Evolutionary conservation across 2,113 vertebrate genomes (phyloP).

Genomic region (Saguinus imperator): DNA sequence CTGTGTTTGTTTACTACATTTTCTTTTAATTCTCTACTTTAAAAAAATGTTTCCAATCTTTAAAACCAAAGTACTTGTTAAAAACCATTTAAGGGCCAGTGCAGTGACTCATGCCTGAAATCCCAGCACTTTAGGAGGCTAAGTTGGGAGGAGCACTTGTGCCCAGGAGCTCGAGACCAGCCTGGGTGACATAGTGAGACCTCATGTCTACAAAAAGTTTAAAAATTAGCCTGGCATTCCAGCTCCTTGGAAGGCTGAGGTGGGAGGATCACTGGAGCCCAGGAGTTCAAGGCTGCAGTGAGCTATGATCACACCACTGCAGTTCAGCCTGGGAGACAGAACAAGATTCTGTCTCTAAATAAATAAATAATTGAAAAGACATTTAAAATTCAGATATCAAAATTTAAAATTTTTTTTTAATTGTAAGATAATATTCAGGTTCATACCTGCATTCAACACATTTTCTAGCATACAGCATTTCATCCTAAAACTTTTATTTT

Average conservation of each 20-base stretch:
- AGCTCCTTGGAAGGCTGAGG: background rate
- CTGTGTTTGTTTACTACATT: background rate
- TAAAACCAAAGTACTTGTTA: conserved; percentile 48
- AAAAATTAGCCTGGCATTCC: background rate
- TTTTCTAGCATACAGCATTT: background rate
- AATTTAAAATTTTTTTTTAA: background rate
- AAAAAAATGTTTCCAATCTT: conserved; percentile 40
- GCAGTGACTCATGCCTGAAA: background rate
- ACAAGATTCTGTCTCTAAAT: background rate
- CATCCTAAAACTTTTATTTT: conserved; percentile 24
- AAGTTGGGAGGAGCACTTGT: background rate
- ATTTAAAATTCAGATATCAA: conserved; percentile 53
- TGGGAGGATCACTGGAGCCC: too few relatives aligned
- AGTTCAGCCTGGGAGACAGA: background rate
- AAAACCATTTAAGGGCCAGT: background rate
- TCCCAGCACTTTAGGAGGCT: background rate
- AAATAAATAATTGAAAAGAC: background rate
- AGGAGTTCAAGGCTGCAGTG: background rate
- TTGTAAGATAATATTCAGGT: background rate
- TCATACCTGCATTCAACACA: background rate
- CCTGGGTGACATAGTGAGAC: background rate
- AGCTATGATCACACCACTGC: background rate
- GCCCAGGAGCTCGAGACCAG: background rate
- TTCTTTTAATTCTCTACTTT: conserved; percentile 46
- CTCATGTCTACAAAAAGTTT: background rate